Base-by-base conservation (phyloP, 2,797 vertebrate genomes). In the Xenopus petersii region DNA sequence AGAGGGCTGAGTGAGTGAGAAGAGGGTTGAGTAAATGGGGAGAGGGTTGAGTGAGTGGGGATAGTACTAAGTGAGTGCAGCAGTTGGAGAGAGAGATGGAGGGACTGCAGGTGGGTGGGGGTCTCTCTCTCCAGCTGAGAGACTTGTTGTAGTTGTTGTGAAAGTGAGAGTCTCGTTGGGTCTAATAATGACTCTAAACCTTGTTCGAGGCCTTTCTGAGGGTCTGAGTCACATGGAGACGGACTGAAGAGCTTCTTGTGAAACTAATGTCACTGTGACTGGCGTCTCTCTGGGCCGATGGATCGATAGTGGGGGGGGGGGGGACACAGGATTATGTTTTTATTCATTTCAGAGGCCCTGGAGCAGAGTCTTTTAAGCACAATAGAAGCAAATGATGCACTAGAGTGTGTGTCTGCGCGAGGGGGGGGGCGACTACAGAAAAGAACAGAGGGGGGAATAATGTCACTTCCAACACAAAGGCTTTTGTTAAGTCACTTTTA, bases 191-290 rank as follows among this genome's bases (percentile, higher is more conserved):
- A 86, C 85, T 87, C 86, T 90, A 90, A 92, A 92, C 86, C 89
- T 89, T 84, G 87, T 92, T 90, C 91, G 89, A 90, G 90, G 87
- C 87, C 87, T 88, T 91, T 91, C 87, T 2, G 89, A 88, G 87
- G 90, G 91, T 90, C 87, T 88, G 85, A 83, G 89, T 89, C 89
- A 90, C 89, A 90, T 83, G 86, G 88, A 89, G 91, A 90, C 85
- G 85, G 81, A 82, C 87, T 85, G 84, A 86, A 90, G 87, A 91
- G 58, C 89, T 79, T 91, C 84, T 86, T 85, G 89, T 87, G 88
- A 92, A 91, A 91, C 88, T 90, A 91, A 91, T 91, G 88, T 90
- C 90, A 90, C 88, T 89, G 88, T 90, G 84, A 88, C 89, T 89
- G 88, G 87, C 89, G 87, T 89, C 86, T 84, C 86, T 87, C 87